These are phyloP conservation scores for Archocentrus centrarchus DNA, from an alignment of 2,113 vertebrate genomes.

Conservation along the genomic window DNA sequence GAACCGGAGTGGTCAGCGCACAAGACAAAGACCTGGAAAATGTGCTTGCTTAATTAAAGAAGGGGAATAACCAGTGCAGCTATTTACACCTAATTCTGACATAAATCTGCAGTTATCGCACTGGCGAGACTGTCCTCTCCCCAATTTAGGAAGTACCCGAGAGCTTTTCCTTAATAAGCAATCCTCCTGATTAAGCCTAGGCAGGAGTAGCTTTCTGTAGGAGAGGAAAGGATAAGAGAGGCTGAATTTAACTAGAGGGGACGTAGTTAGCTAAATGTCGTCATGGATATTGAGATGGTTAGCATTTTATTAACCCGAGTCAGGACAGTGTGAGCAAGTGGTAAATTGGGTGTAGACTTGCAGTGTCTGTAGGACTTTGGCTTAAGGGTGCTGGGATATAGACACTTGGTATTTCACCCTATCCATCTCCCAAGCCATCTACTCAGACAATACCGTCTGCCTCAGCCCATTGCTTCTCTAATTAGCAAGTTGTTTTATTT, in stretches of 20 bases:
- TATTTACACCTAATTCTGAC: conserved; percentile 77
- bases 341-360: conserved; percentile 73
- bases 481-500: conserved; percentile 71
- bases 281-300: conserved; percentile 77
- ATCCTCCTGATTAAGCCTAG: conserved; percentile 76
- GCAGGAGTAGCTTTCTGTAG: conserved; percentile 54
- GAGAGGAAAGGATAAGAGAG: conserved; percentile 50
- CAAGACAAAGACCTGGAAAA: conserved; percentile 53
- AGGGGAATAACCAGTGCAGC: conserved; percentile 68
- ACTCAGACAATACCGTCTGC: conserved; percentile 42
- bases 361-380: conserved; percentile 72
- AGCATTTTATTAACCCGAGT: conserved; percentile 77
- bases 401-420: conserved; percentile 74
- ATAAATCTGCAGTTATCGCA: conserved; percentile 81
- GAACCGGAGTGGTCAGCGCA: conserved; percentile 50
- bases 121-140: conserved; percentile 70
- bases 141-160: conserved; percentile 71
- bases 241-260: conserved; percentile 67
- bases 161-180: conserved; percentile 81
- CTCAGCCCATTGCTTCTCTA: conserved; percentile 52
- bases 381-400: conserved; percentile 54
- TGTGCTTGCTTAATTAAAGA: conserved; percentile 80
- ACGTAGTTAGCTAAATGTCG: conserved; percentile 70
- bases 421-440: conserved; percentile 52
- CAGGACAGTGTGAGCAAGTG: conserved; percentile 65